Evolutionary conservation across 23 tunicate genomes (phyloP).

Genomic region (Halocynthia roretzi): DNA sequence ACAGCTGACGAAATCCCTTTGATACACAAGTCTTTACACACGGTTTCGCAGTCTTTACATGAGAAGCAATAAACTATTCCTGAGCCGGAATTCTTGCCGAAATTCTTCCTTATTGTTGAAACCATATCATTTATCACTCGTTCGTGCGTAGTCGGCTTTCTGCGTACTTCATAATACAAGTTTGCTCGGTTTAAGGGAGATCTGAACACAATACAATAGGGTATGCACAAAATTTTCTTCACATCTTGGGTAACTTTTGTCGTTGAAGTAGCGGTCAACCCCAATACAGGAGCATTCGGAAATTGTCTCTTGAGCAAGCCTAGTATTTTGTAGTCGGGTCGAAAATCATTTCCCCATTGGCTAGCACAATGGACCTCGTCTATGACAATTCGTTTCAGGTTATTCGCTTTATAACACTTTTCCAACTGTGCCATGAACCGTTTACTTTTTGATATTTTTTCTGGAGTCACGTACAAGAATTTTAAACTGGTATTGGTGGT

Average conservation of each 20-base stretch:
- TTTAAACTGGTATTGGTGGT: neutral
- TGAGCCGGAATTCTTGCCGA: conserved; percentile 55
- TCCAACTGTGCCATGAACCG: conserved; percentile 75
- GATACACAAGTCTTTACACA: conserved; percentile 28
- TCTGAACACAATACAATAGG: conserved; percentile 48
- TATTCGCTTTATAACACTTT: conserved; percentile 64
- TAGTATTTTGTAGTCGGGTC: conserved; percentile 82
- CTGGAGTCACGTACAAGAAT: conserved; percentile 60
- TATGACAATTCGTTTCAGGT: conserved; percentile 59
- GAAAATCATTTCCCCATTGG: conserved; percentile 87
- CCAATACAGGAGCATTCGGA: conserved; percentile 79
- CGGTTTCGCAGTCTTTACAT: conserved; percentile 49
- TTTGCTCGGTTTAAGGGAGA: conserved; percentile 43
- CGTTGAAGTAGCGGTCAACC: conserved; percentile 88
- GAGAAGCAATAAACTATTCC: conserved; percentile 90
- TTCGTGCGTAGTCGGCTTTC: conserved; percentile 37
- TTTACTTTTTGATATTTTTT: conserved; percentile 71
- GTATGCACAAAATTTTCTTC: conserved; percentile 56
- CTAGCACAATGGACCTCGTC: conserved; percentile 94
- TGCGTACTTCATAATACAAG: conserved; percentile 68
- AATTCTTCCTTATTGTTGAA: conserved; percentile 11
- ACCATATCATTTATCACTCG: conserved; percentile 59
- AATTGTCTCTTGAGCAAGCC: conserved; percentile 62
- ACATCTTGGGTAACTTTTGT: conserved; percentile 54
- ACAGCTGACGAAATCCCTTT: conserved; percentile 30